A percentile compares a stretch with the other conserved stretches of the same genome.
phyloP scores from a whole-genome alignment of 2,888 invertebrate genomes.

The Ellobium chinense region DNA sequence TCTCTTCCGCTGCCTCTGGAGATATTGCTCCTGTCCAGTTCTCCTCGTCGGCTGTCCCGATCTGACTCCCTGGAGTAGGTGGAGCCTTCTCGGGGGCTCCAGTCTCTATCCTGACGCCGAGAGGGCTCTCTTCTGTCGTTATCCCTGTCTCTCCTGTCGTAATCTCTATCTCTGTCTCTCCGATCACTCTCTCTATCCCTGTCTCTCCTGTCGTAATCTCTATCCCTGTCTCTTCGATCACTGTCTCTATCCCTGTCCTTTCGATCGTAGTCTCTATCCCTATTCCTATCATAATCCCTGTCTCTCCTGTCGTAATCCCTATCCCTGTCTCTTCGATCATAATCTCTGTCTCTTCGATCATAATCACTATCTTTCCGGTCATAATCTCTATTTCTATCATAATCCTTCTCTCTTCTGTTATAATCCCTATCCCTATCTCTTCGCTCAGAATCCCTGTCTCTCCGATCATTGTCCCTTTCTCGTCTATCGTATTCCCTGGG shows the following conservation, averaged over 20 bases:
- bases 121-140: background rate
- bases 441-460: background rate
- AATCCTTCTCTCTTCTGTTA: background rate
- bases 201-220: background rate
- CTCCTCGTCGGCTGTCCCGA: background rate
- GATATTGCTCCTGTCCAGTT: background rate
- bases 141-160: background rate
- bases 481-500: background rate
- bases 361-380: conserved; percentile 2
- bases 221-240: background rate
- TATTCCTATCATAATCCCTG: background rate
- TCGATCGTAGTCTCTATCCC: background rate
- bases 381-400: background rate
- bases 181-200: background rate
- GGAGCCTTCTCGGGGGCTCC: background rate
- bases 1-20: background rate
- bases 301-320: background rate
- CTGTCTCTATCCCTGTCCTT: conserved; percentile 8
- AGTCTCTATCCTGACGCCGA: conserved; percentile 7
- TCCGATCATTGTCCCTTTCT: background rate
- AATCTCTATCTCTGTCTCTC: background rate
- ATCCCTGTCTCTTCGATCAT: background rate
- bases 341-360: background rate
- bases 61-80: background rate
- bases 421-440: background rate